Conservation (phyloP, 2,888 invertebrate species). For the Drosophila quasianomalipes region DNA sequence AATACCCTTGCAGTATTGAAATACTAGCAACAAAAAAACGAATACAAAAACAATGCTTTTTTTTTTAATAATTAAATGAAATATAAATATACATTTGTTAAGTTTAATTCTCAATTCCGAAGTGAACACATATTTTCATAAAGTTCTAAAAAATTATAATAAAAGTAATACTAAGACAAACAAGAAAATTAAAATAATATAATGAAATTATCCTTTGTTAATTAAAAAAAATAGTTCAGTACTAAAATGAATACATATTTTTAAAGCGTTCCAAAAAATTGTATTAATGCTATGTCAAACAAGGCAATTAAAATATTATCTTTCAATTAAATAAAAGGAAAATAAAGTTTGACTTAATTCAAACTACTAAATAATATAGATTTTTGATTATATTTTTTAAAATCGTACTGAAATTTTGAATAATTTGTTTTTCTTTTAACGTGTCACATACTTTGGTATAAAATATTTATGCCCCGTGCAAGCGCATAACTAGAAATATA, state of each 20-base stretch:
- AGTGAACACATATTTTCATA: neutral
- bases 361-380: neutral
- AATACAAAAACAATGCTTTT: neutral
- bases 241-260: neutral
- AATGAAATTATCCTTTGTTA: neutral
- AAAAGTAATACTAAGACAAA: neutral
- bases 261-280: neutral
- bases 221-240: neutral
- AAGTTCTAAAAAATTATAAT: rapidly evolving
- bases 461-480: neutral
- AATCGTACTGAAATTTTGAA: neutral
- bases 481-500: constrained; percentile 20
- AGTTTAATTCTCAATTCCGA: neutral
- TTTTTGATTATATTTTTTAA: neutral
- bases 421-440: neutral
- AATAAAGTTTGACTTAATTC: neutral
- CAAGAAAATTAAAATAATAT: neutral
- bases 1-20: constrained; percentile 10
- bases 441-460: neutral
- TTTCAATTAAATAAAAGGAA: neutral
- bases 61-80: neutral
- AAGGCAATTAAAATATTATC: neutral
- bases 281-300: neutral
- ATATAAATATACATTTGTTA: neutral
- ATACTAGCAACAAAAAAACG: neutral